Conservation (phyloP, 2,888 invertebrate genomes). For the Acleris holmiana region DNA sequence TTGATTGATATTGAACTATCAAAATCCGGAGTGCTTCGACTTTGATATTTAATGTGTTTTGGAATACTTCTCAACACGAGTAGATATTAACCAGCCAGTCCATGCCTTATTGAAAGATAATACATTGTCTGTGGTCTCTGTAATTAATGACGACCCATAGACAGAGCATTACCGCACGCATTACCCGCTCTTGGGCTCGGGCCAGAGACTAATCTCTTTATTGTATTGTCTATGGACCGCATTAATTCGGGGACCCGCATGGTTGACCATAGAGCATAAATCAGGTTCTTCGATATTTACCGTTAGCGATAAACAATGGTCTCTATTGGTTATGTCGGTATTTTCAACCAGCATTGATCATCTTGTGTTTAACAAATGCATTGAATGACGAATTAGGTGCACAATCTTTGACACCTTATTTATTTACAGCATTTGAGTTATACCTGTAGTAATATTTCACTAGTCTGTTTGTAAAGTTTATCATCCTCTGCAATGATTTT, state of each 20-base stretch:
- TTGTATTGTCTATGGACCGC: conserved; percentile 20
- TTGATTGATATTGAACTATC: too few species aligned
- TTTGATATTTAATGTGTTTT: too few species aligned
- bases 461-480: too few species aligned
- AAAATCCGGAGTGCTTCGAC: too few species aligned
- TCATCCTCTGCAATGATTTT: too few species aligned
- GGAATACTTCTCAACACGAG: background rate
- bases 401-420: too few species aligned
- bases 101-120: background rate
- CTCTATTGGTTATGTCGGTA: background rate
- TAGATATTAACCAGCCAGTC: background rate
- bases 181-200: conserved; percentile 13
- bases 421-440: too few species aligned
- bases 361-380: background rate
- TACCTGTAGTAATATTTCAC: too few species aligned
- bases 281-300: conserved; percentile 5
- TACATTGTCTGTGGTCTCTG: conserved; percentile 1
- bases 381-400: too few species aligned
- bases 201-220: conserved; percentile 26
- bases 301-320: conserved; percentile 8
- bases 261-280: conserved; percentile 1
- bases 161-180: conserved; percentile 2
- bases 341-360: background rate
- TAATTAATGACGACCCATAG: conserved; percentile 12
- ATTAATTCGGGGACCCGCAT: conserved; percentile 17